A percentile compares a stretch with the other conserved stretches of the same genome.
phyloP scores from a whole-genome alignment of 1,140 invertebrate species.

The Diprion similis region DNA sequence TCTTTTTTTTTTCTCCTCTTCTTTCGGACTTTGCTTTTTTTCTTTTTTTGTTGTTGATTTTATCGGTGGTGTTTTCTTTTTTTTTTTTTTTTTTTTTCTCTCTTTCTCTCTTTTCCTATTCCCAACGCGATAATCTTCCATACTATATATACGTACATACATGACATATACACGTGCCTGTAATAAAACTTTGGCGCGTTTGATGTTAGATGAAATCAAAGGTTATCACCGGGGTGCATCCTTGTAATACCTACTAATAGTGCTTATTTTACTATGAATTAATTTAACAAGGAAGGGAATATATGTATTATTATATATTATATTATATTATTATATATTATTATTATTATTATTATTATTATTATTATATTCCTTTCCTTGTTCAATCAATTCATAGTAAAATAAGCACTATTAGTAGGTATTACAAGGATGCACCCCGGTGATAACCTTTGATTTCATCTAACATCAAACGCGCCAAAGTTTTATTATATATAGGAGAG shows the following conservation, averaged over 20 bases:
- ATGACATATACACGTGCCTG: not conserved
- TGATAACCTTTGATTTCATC: not conserved
- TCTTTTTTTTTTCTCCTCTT: no score
- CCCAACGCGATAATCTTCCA: no score
- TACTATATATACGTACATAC: no score
- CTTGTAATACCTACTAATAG: not conserved
- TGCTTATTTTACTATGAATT: not conserved
- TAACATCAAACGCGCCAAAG: not conserved
- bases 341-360: no score
- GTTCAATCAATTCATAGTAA: not conserved
- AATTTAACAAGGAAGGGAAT: not conserved
- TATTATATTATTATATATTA: no score
- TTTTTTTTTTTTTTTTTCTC: no score
- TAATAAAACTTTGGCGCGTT: not conserved
- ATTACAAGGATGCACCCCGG: not conserved
- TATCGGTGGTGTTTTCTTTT: no score
- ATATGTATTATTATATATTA: no score
- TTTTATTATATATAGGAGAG: not conserved
- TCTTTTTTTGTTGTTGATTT: no score
- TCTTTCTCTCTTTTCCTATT: no score
- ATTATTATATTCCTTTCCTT: not conserved
- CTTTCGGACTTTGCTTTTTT: no score
- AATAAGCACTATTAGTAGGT: not conserved
- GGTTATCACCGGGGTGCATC: slow-evolving; percentile 3
- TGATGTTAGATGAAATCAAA: not conserved